A percentile compares a stretch with the other conserved stretches of the same genome.
Conservation (phyloP, 2,888 invertebrate species). For the Euproctis similis region DNA sequence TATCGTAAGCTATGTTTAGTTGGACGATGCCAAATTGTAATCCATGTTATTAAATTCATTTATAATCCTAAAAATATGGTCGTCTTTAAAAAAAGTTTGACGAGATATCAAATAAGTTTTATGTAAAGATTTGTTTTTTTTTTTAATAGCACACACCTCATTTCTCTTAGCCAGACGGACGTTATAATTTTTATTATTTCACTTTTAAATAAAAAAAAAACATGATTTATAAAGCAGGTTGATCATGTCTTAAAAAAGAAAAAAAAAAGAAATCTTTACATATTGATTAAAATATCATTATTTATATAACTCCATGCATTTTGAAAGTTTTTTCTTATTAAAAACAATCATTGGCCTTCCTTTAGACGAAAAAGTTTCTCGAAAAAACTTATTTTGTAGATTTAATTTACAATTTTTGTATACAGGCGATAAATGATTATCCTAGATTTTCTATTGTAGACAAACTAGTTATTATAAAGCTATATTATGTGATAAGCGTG, state of each 20-base stretch:
- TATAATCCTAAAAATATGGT: slow-evolving; percentile 4
- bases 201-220: too few relatives aligned
- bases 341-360: slow-evolving; percentile 46
- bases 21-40: slow-evolving; percentile 68
- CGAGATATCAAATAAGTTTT: slow-evolving; percentile 49
- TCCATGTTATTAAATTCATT: slow-evolving; percentile 31
- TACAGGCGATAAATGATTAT: slow-evolving; percentile 63
- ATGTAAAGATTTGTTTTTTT: too few relatives aligned
- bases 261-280: too few relatives aligned
- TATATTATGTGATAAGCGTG: slow-evolving; percentile 74
- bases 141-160: too few relatives aligned
- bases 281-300: too few relatives aligned
- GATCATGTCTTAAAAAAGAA: too few relatives aligned
- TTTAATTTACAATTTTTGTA: slow-evolving; percentile 58
- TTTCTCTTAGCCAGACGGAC: too few relatives aligned
- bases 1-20: slow-evolving; percentile 55
- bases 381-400: slow-evolving; percentile 56
- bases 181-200: too few relatives aligned
- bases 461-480: slow-evolving; percentile 60
- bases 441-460: slow-evolving; percentile 73
- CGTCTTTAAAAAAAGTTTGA: slow-evolving; percentile 34
- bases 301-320: slow-evolving; percentile 41
- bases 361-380: slow-evolving; percentile 38
- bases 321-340: slow-evolving; percentile 38
- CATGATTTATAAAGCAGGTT: too few relatives aligned